phyloP scores from a whole-genome alignment of 2,888 invertebrate genomes.

The Amorpha juglandis region DNA sequence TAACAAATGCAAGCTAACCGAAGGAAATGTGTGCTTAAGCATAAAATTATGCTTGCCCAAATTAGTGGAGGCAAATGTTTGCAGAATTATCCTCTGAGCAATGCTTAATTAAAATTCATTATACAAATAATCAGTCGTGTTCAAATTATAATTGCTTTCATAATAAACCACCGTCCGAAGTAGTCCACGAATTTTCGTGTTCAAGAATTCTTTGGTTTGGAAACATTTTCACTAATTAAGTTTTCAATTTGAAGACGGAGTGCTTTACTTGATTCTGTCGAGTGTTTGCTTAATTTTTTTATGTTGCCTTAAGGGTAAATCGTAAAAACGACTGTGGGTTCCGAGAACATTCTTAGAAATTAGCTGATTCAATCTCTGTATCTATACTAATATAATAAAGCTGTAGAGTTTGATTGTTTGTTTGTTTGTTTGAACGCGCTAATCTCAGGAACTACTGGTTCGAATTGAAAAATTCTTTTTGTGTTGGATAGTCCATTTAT shows the following conservation, averaged over 20 bases:
- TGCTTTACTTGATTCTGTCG: background rate
- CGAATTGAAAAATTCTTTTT: too few relatives aligned
- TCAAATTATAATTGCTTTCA: conserved; percentile 22
- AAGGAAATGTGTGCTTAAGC: conserved; percentile 16
- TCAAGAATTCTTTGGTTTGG: background rate
- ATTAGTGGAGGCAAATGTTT: conserved; percentile 23
- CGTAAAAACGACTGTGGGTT: too few relatives aligned
- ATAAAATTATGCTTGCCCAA: conserved; percentile 18
- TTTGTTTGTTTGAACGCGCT: too few relatives aligned
- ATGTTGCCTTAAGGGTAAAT: too few relatives aligned
- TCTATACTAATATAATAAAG: too few relatives aligned
- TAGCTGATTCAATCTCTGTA: too few relatives aligned
- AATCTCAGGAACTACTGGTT: too few relatives aligned
- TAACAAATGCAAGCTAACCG: conserved; percentile 2
- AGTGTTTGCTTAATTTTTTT: background rate
- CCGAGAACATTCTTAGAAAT: too few relatives aligned
- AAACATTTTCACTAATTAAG: conserved; percentile 14
- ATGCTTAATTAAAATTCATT: conserved; percentile 23
- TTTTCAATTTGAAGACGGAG: background rate
- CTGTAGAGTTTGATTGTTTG: too few relatives aligned
- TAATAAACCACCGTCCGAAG: conserved; percentile 3
- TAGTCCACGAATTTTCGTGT: conserved; percentile 5
- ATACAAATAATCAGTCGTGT: conserved; percentile 21
- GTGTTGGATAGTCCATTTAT: too few relatives aligned
- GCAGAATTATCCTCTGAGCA: conserved; percentile 9